phyloP scores from a whole-genome alignment of 2,888 invertebrate species.

The Cephalotes varians region DNA sequence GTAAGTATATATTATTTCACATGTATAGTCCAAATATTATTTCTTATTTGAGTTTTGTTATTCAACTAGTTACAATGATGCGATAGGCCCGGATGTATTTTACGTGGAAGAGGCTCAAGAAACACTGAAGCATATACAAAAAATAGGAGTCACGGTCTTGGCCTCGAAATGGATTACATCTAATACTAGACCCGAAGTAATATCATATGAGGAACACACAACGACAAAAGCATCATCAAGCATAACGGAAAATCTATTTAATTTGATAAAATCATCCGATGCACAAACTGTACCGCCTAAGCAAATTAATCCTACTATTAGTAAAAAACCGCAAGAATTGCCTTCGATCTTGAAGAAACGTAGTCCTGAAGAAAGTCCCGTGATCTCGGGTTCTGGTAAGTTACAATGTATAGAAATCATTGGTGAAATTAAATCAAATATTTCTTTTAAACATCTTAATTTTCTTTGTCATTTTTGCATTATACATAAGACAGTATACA shows the following conservation, averaged over 20 bases:
- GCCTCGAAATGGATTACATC: conserved; percentile 90
- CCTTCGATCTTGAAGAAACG: conserved; percentile 88
- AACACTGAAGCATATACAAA: conserved; percentile 92
- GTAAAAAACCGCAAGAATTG: conserved; percentile 86
- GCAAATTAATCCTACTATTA: conserved; percentile 65
- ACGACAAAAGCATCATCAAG: conserved; percentile 77
- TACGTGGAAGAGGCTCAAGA: conserved; percentile 97
- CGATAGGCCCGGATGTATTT: conserved; percentile 91
- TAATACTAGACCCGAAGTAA: conserved; percentile 89
- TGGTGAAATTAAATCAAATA: neutral
- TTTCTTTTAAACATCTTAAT: neutral
- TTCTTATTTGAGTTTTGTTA: conserved; percentile 22
- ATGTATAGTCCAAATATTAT: neutral
- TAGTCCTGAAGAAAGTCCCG: conserved; percentile 86
- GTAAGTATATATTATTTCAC: conserved; percentile 74
- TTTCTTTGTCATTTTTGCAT: neutral
- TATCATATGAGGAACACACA: conserved; percentile 82
- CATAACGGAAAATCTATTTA: conserved; percentile 85
- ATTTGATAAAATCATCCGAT: conserved; percentile 81
- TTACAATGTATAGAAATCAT: conserved; percentile 11
- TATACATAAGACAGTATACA: neutral
- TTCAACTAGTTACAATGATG: conserved; percentile 87
- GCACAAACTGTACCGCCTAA: conserved; percentile 83
- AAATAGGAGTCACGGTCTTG: conserved; percentile 91
- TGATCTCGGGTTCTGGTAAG: conserved; percentile 82